Base-by-base conservation (phyloP, 2,113 vertebrate genomes). In the Sinocyclocheilus anophthalmus region DNA sequence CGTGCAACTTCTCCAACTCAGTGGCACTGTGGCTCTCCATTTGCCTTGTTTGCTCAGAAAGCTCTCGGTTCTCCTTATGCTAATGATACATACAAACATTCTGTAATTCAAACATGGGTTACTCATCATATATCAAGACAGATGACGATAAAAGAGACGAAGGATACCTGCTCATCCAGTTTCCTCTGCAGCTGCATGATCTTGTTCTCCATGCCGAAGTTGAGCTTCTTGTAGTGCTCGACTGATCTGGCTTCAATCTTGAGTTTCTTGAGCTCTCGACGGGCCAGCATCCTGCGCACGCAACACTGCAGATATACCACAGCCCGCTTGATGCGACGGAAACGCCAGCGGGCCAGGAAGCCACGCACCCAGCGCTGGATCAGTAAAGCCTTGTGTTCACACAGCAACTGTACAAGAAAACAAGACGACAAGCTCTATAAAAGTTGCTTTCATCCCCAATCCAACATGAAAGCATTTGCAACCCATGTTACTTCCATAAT, bases 181-280 rank as follows among this genome's bases (percentile, higher is more conserved):
- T 97, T 99, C 73, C 96, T 93, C 90, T 99, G 98, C 81, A 99
- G 93, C 92, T 99, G 97, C 95, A 99, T 94, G 89, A 99, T 98
- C 93, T 99, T 99, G 92, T 99, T 99, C 93, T 99, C 98, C 96
- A 99, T 95, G 86, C 98, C 98, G 0, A 97, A 85, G 82, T 97
- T 97, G 65, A 99, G 97, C 79, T 96, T 98, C 93, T 97, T 99
- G 88, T 96, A 97, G 92, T 96, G 97, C 72, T 97, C 97, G 24
- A 99, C 97, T 0, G 98, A 99, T 53, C 97, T 96, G 0, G 98
- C 98, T 90, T 99, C 97, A 2, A 97, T 96, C 93, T 97, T 97
- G 76, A 98, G 94, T 81, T 95, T 96, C 95, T 97, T 99, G 0
- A 99, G 92, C 91, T 97, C 95, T 1, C 94, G 95, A 90, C 95